Evolutionary conservation across 2,888 invertebrate genomes (phyloP).

Genomic region (Himalopsyche japonica): DNA sequence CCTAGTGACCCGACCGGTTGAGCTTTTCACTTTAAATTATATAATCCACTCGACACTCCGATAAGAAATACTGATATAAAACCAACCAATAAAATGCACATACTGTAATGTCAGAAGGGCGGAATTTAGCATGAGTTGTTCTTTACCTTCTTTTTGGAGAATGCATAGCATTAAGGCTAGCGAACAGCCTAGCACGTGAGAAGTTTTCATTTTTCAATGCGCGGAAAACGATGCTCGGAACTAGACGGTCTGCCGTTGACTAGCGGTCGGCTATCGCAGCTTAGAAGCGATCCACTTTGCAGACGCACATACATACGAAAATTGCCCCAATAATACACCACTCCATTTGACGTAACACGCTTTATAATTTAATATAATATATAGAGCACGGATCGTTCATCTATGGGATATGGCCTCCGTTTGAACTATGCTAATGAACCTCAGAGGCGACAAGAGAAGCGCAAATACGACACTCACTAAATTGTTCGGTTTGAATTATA

Average conservation of each 20-base stretch:
- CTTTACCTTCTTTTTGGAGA: conserved; percentile 32
- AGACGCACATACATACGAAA: not conserved
- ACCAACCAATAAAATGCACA: not conserved
- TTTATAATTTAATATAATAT: not conserved
- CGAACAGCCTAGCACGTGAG: conserved; percentile 30
- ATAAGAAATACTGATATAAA: not conserved
- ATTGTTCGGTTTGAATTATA: not conserved
- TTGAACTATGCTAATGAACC: not conserved
- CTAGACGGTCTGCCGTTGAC: conserved; percentile 22
- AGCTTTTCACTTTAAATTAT: not conserved
- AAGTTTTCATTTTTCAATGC: conserved; percentile 23
- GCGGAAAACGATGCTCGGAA: not conserved
- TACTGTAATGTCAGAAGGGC: not conserved
- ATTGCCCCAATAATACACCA: not conserved
- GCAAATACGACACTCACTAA: not conserved
- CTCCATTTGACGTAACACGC: not conserved
- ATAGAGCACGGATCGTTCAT: not conserved
- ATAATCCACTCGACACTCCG: not conserved
- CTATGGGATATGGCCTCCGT: not conserved
- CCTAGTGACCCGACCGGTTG: not conserved
- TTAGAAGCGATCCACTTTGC: not conserved
- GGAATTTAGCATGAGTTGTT: not conserved
- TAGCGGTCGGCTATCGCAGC: conserved; percentile 3
- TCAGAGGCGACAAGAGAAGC: not conserved
- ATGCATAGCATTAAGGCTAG: conserved; percentile 31